A percentile compares a stretch with the other conserved stretches of the same genome.
Evolutionary conservation across 2,797 vertebrate genomes (phyloP).

Genomic region (Hephaestus fuliginosus): DNA sequence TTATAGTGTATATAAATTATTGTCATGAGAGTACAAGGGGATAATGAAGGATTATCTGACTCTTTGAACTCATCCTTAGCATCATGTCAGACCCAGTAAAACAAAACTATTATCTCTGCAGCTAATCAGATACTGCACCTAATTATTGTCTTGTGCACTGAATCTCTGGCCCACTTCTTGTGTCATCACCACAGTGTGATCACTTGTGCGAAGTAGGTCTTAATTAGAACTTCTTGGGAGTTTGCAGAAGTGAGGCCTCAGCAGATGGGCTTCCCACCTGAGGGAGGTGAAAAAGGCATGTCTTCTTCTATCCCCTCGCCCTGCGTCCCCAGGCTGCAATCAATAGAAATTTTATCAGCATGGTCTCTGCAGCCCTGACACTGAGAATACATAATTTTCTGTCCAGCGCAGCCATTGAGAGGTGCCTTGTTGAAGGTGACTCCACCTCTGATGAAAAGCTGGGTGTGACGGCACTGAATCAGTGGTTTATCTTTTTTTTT

Average conservation of each 20-base stretch:
- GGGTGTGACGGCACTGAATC: conserved; percentile 48
- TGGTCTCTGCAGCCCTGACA: conserved; percentile 51
- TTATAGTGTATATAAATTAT: conserved; percentile 34
- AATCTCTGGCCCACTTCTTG: conserved; percentile 68
- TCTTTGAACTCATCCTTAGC: conserved; percentile 61
- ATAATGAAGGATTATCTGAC: conserved; percentile 63
- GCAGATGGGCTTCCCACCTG: conserved; percentile 72
- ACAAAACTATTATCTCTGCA: conserved; percentile 66
- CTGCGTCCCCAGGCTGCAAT: conserved; percentile 56
- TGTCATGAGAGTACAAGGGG: conserved; percentile 40
- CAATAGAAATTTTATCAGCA: conserved; percentile 70
- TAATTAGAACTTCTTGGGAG: conserved; percentile 75
- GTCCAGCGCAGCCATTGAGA: conserved; percentile 52
- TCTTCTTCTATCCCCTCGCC: conserved; percentile 41
- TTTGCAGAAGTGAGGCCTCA: conserved; percentile 66
- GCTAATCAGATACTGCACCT: conserved; percentile 71
- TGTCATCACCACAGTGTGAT: conserved; percentile 69
- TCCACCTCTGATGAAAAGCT: conserved; percentile 53
- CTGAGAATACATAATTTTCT: conserved; percentile 63
- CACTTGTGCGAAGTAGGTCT: conserved; percentile 74
- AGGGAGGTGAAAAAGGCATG: conserved; percentile 72
- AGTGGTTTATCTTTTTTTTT: conserved; percentile 25
- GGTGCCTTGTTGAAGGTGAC: conserved; percentile 71
- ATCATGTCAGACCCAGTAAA: conserved; percentile 54
- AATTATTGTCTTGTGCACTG: conserved; percentile 65